Base-by-base conservation (phyloP, 2,113 vertebrate genomes). In the Elgaria multicarinata region DNA sequence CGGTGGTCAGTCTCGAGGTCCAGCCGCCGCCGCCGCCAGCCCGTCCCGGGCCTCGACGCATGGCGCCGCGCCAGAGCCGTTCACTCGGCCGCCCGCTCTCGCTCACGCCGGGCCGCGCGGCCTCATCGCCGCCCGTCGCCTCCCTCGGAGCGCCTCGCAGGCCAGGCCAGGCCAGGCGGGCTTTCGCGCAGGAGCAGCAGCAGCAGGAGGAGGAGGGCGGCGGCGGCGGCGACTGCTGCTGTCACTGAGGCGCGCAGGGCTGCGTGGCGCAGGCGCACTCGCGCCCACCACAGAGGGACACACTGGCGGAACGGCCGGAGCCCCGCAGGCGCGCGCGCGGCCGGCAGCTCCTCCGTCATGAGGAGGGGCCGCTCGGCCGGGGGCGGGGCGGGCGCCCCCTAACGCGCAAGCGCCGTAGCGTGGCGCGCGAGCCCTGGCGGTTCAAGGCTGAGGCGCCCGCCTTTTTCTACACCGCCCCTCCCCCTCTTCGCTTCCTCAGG, bases 231-330 rank as follows among this genome's bases (percentile, higher is more conserved):
- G 26, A 66, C 89, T 86, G 91, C 71, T 46, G 83, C 78, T 77
- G 86, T 72, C n/a, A 31, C 62, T 86, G 89, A 88, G 81, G 87
- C 78, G 91, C 91, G 89, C 91, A 91, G 82, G 85, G 66, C 42
- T 1, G 84, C 44, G n/a, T 2, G 16, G 71, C 85, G 50, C 67
- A 74, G 69, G 71, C 67, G 84, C 67, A 6, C 31, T 50, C 7
- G 46, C 24, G 18, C 18, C 14, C 44, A 22, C 10, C 36, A 33
- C 13, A 13, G 46, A 26, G 12, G 28, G 31, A 14, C 31, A 7
- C 28, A 28, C n/a, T 24, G 22, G 55, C 87, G 28, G 26, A 6
- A 1, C 28, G 6, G 28, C 55, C 12, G 22, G 28, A 24, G 42
- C 10, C 13, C 46, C 42, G 50, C 67, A 16, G 31, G 62, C 75